Conservation (phyloP, 2,888 invertebrate species). For the Keiferia lycopersicella region DNA sequence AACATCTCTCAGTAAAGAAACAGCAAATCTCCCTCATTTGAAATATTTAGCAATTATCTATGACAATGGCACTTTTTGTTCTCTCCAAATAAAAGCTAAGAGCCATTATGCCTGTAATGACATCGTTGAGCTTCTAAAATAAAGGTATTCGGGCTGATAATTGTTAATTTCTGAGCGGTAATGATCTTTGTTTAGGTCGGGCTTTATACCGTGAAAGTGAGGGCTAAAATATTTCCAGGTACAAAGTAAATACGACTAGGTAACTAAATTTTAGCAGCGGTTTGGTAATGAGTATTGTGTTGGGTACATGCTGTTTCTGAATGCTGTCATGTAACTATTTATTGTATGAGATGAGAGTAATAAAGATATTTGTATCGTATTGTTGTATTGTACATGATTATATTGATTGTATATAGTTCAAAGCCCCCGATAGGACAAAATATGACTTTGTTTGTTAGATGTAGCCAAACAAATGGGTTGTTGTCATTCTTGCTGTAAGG, state of each 20-base stretch:
- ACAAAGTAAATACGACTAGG: neutral
- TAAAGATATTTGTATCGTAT: too few species aligned
- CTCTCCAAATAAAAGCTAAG: constrained; percentile 26
- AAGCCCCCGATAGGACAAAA: neutral
- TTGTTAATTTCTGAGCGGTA: constrained; percentile 60
- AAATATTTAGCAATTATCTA: neutral
- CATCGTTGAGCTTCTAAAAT: constrained; percentile 52
- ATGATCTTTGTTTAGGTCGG: constrained; percentile 64
- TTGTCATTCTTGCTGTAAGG: constrained; percentile 7
- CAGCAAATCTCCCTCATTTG: constrained; percentile 33
- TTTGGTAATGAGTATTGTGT: neutral
- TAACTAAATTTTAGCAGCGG: neutral
- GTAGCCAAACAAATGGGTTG: too few species aligned
- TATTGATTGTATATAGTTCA: too few species aligned
- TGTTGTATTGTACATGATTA: too few species aligned
- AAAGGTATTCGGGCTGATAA: constrained; percentile 63
- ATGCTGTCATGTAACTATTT: too few species aligned
- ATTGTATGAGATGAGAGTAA: too few species aligned
- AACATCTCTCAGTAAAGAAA: constrained; percentile 40
- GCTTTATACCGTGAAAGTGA: constrained; percentile 37
- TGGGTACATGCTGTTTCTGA: too few species aligned
- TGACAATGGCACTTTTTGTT: neutral
- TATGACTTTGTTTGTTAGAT: neutral
- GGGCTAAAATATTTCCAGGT: neutral
- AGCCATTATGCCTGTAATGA: constrained; percentile 44